A percentile compares a stretch with the other conserved stretches of the same genome.
Conservation (phyloP, 2,888 invertebrate genomes). For the Argyresthia goedartella region DNA sequence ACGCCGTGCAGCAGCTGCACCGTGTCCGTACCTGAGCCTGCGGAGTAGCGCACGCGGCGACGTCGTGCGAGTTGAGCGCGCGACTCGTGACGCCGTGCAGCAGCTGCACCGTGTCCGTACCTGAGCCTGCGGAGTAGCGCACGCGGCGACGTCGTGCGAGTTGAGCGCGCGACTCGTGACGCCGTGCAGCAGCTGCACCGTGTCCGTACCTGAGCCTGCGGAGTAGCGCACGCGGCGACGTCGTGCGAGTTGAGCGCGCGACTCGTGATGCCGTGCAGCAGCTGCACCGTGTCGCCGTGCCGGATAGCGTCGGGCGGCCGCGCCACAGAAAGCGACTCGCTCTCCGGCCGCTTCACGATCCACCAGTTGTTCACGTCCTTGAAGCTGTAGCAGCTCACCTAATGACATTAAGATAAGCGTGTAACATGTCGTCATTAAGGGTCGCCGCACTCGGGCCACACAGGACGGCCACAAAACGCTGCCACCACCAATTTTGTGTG, state of each 20-base stretch:
- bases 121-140: conserved; percentile 85
- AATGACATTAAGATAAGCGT: not conserved
- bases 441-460: too few species aligned
- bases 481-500: too few species aligned
- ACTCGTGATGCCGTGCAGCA: conserved; percentile 94
- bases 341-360: conserved; percentile 92
- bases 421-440: too few species aligned
- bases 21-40: conserved; percentile 71
- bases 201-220: conserved; percentile 89
- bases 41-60: conserved; percentile 89
- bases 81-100: conserved; percentile 95
- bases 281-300: conserved; percentile 92
- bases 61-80: conserved; percentile 95
- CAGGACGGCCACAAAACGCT: too few species aligned
- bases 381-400: conserved; percentile 75
- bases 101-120: conserved; percentile 39
- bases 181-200: conserved; percentile 94
- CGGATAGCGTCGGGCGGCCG: conserved; percentile 82
- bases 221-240: conserved; percentile 94
- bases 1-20: conserved; percentile 86
- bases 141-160: conserved; percentile 95
- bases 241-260: conserved; percentile 95
- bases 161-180: conserved; percentile 93
- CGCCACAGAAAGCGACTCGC: conserved; percentile 83
- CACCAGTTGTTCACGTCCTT: conserved; percentile 99